Evolutionary conservation across 2,113 vertebrate genomes (phyloP), one percentile per base, ranked within the genome.

Genomic region (Tetraodon nigroviridis): DNA sequence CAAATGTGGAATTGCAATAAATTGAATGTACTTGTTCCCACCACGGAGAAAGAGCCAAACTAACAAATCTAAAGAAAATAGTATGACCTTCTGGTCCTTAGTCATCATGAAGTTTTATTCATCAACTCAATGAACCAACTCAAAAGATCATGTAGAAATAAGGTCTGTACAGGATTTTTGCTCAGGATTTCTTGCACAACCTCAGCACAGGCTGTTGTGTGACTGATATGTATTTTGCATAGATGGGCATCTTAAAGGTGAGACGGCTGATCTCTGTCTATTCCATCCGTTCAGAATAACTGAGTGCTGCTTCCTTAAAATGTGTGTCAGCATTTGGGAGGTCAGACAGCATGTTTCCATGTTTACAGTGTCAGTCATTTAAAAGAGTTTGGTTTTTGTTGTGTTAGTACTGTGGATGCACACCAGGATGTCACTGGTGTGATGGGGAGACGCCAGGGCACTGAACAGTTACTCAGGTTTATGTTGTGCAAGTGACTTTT

Each of bases 401-500:
- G 17, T 63, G 40, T 70, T 45, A 24, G 22, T 66, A 46, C 37
- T 59, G 46, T 37, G 50, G 32, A 63, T 48, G 53, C 61, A 41
- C 54, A 51, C 24, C 1, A 15, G 16, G 44, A 63, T 11, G 17
- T 58, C 47, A 19, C 56, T 55, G 62, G 48, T 29, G 2, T 70
- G 46, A 68, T 61, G 63, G 48, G 29, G 55, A 48, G 44, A 70
- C 73, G 62, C 68, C 75, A 75, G 63, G 69, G 57, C 67, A 64
- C 67, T 73, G 69, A 70, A 61, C 1, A 8, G 62, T 50, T 54
- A 61, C 81, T 87, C 84, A 87, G 84, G 86, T 76, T 78, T 51
- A 6, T 64, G 62, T 70, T 75, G 54, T 61, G 73, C 65, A 22
- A 77, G 50, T 37, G 29, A 66, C 5, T 50, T 60, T 51, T 7